Evolutionary conservation across 2,888 invertebrate genomes (phyloP), one percentile per base, ranked within the genome.

Genomic region (Zygogramma bicolorata): DNA sequence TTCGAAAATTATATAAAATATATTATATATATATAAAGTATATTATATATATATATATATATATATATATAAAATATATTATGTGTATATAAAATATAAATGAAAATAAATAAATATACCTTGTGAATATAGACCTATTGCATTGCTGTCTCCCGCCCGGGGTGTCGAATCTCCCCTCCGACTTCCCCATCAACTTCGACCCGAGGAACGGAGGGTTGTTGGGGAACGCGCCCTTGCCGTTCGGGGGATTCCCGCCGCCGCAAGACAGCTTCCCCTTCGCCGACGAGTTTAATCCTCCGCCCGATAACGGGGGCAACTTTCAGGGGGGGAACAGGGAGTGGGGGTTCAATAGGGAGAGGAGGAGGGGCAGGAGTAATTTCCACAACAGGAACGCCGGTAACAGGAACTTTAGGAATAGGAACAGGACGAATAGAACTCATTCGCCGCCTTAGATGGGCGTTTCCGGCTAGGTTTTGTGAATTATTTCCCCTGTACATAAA

Each of bases 251-350:
- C 20, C 69, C 65, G 84, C 80, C 88, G 87, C 71, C 76, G 66
- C 75, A 72, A 85, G 88, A 74, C 88, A 75, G 77, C 86, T 88
- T 82, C 60, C 74, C 73, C 8, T 82, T 76, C 61, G 89, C 89
- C 81, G 89, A 90, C 75, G 89, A 90, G 83, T 90, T 88, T 78
- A 86, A 85, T 71, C 83, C 80, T 25, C 73, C 73, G n/a, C n/a
- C n/a, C n/a, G n/a, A n/a, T n/a, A n/a, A n/a, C n/a, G n/a, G n/a
- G n/a, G n/a, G n/a, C n/a, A n/a, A n/a, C n/a, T 78, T 68, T 60
- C 76, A 77, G 85, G 87, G 87, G 85, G 86, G 77, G 57, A 79
- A 76, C 59, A 71, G 79, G 13, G 79, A 79, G 10, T 82, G 77
- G 74, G 80, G 79, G 3, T 87, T 87, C 84, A 85, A 80, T 66